Evolutionary conservation across 2,797 vertebrate genomes (phyloP).

Genomic region (Pampus argenteus): DNA sequence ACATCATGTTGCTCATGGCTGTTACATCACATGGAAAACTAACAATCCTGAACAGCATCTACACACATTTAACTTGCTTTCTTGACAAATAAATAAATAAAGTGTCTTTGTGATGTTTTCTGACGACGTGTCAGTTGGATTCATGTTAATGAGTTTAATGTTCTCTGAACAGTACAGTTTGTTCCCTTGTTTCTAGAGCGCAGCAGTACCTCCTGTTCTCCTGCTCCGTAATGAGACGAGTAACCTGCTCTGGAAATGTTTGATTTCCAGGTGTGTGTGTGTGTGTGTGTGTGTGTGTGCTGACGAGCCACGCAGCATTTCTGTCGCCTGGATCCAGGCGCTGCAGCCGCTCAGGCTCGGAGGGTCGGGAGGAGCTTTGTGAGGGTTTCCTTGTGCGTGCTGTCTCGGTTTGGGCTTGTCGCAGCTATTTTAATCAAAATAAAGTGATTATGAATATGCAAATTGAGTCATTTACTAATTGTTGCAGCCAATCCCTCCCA

Average conservation of each 20-base stretch:
- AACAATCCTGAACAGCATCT: too few relatives aligned
- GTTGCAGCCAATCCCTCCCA: constrained; percentile 42
- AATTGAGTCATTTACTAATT: constrained; percentile 67
- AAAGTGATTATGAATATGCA: constrained; percentile 70
- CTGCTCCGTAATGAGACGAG: constrained; percentile 28
- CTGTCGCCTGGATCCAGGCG: neutral
- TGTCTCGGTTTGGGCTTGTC: constrained; percentile 1
- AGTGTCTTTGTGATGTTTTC: constrained; percentile 35
- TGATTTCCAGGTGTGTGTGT: constrained; percentile 56
- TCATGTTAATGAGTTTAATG: constrained; percentile 58
- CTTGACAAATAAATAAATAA: constrained; percentile 22
- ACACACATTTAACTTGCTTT: neutral
- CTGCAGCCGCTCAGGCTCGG: neutral
- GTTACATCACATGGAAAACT: neutral
- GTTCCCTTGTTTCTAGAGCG: constrained; percentile 24
- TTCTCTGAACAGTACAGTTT: constrained; percentile 43
- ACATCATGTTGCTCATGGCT: neutral
- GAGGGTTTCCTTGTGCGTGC: constrained; percentile 23
- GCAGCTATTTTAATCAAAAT: constrained; percentile 69
- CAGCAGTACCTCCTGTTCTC: constrained; percentile 38
- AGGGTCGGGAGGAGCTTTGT: constrained; percentile 21
- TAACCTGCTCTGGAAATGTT: constrained; percentile 48
- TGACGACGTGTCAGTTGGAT: constrained; percentile 25
- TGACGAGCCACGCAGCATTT: constrained; percentile 26
- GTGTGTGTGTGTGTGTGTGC: constrained; percentile 39